Evolutionary conservation across 2,888 invertebrate species (phyloP).

Genomic region (Matsumyia berberina): DNA sequence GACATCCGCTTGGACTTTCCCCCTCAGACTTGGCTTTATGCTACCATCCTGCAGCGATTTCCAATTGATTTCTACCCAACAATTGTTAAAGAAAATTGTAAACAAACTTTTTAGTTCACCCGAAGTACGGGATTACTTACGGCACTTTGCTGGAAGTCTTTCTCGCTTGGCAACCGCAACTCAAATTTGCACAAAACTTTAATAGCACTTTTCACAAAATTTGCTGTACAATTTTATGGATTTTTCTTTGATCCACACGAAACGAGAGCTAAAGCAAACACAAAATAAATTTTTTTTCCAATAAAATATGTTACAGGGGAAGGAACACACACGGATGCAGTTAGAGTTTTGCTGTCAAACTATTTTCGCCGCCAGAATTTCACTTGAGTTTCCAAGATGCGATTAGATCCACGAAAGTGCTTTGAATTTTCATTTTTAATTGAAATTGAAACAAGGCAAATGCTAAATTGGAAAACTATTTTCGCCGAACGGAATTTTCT

Average conservation of each 20-base stretch:
- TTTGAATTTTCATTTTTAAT: slow-evolving; percentile 2
- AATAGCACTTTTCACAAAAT: slow-evolving; percentile 12
- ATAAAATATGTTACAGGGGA: background rate
- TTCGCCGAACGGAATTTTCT: slow-evolving; percentile 16
- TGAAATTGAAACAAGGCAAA: background rate
- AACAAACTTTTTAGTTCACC: slow-evolving; percentile 31
- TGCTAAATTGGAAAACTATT: background rate
- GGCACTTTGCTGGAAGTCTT: slow-evolving; percentile 1
- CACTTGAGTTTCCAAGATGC: background rate
- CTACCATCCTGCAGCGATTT: background rate
- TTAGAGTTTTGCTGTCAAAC: background rate
- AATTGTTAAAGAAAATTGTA: slow-evolving; percentile 25
- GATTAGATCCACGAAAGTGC: background rate
- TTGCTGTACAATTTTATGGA: slow-evolving; percentile 1
- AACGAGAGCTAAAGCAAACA: slow-evolving; percentile 17
- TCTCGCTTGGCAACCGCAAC: background rate
- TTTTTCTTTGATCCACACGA: slow-evolving; percentile 2
- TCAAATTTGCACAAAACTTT: slow-evolving; percentile 14
- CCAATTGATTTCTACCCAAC: slow-evolving; percentile 7
- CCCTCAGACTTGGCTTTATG: background rate
- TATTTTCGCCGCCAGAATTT: slow-evolving; percentile 2
- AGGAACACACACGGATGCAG: slow-evolving; percentile 17
- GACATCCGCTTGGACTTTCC: slow-evolving; percentile 12
- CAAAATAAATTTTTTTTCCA: slow-evolving; percentile 2
- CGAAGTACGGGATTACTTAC: slow-evolving; percentile 44